Percentiles rank a stretch among this genome's conserved stretches.
These are phyloP conservation scores for Eidolon helvum DNA, from an alignment of 2,113 vertebrate species.

Conservation along the genomic window DNA sequence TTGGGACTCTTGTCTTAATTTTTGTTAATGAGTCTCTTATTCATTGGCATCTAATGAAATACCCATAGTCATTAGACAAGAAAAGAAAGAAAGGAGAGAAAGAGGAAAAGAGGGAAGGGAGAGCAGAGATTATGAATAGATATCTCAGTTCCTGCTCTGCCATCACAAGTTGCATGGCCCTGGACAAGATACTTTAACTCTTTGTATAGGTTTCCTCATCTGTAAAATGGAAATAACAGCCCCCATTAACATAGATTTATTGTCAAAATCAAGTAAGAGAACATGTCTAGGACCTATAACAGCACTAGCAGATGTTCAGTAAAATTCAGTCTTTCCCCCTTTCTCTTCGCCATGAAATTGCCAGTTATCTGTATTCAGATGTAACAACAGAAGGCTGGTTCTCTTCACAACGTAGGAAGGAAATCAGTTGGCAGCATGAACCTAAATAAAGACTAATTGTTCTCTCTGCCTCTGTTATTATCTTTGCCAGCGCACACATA, in stretches of 20 bases:
- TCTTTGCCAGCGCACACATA: not conserved
- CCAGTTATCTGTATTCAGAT: not conserved
- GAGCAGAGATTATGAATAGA: not conserved
- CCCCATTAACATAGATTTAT: not conserved
- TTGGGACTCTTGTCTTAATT: not conserved
- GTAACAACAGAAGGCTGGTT: not conserved
- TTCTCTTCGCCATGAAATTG: not conserved
- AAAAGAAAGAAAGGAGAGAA: not conserved
- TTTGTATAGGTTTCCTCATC: not conserved
- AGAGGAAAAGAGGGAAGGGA: not conserved
- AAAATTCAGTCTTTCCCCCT: not conserved
- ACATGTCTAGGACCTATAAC: not conserved
- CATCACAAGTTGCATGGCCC: not conserved
- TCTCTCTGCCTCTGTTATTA: not conserved
- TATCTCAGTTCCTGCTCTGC: not conserved
- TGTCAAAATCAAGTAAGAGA: not conserved
- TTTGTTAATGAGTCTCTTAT: not conserved
- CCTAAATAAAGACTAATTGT: not conserved
- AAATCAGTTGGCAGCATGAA: not conserved
- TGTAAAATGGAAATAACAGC: not conserved
- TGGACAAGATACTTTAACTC: not conserved
- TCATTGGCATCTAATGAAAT: not conserved
- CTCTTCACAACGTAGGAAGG: not conserved
- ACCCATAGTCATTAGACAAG: not conserved
- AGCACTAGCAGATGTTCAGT: not conserved